Conservation (phyloP, 2,797 vertebrate species). For the Peromyscus attwateri region DNA sequence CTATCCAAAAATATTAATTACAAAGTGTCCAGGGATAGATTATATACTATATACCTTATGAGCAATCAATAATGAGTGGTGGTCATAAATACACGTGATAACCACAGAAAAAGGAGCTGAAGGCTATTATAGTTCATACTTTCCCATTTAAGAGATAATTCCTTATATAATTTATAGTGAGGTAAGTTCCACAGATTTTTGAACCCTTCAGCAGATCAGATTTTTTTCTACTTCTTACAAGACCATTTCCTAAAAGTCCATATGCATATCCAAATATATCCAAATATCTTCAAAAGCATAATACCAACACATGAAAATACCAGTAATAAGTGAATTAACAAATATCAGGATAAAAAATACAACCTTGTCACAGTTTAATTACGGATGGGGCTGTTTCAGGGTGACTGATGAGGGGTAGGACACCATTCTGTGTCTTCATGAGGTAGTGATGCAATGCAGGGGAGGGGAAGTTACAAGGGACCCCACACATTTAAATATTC, state of each 20-base stretch:
- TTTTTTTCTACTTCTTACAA: neutral
- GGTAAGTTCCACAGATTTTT: slow-evolving; percentile 58
- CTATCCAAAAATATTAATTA: slow-evolving; percentile 53
- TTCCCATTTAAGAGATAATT: slow-evolving; percentile 26
- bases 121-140: neutral
- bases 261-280: neutral
- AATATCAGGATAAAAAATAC: slow-evolving; percentile 24
- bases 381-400: slow-evolving; percentile 27
- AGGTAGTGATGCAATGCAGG: slow-evolving; percentile 54
- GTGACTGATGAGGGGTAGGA: slow-evolving; percentile 52
- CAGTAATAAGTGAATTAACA: slow-evolving; percentile 30
- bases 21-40: neutral
- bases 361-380: slow-evolving; percentile 16
- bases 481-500: slow-evolving; percentile 70
- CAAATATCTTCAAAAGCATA: slow-evolving; percentile 52
- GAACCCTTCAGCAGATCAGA: neutral
- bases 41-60: neutral
- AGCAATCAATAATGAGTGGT: neutral
- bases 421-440: slow-evolving; percentile 57
- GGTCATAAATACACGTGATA: neutral
- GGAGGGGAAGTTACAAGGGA: slow-evolving; percentile 36
- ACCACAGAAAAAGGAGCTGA: neutral
- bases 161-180: slow-evolving; percentile 37
- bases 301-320: neutral
- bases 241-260: slow-evolving; percentile 36